Percentiles rank a stretch among this genome's conserved stretches.
Conservation (phyloP, 2,113 vertebrate genomes). For the Oryzias woworae region DNA sequence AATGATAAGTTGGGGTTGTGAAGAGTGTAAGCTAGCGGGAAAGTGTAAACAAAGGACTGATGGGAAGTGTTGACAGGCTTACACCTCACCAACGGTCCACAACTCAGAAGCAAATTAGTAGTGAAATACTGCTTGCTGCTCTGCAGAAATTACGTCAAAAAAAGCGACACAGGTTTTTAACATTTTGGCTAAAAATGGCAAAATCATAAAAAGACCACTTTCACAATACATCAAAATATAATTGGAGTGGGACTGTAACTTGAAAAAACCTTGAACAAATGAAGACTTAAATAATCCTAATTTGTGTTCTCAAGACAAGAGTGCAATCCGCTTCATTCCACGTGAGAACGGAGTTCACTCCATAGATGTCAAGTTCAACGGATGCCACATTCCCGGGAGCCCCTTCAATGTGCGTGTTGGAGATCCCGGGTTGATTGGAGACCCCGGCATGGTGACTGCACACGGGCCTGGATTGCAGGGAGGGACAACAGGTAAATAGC, state of each 20-base stretch:
- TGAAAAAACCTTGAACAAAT: neutral
- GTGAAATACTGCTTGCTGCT: no score
- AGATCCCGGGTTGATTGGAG: conserved; percentile 88
- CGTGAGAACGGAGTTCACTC: conserved; percentile 93
- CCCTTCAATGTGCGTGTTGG: conserved; percentile 95
- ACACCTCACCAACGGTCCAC: no score
- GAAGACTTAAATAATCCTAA: neutral
- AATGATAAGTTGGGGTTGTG: no score
- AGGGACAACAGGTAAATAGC: conserved; percentile 85
- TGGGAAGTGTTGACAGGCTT: no score
- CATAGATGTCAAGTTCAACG: conserved; percentile 94
- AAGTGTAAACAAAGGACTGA: no score
- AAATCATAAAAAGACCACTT: no score
- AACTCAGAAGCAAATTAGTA: no score
- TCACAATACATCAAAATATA: no score
- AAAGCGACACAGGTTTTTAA: no score
- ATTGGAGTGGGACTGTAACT: neutral
- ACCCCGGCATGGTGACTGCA: conserved; percentile 92
- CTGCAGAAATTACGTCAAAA: no score
- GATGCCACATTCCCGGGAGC: conserved; percentile 93
- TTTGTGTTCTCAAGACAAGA: conserved; percentile 81
- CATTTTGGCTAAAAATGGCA: no score
- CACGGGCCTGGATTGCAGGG: conserved; percentile 89
- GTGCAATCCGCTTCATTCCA: conserved; percentile 91
- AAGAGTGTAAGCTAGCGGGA: no score